These are phyloP conservation scores for Odontamblyopus rebecca DNA, from an alignment of 2,797 vertebrate species.

Conservation along the genomic window DNA sequence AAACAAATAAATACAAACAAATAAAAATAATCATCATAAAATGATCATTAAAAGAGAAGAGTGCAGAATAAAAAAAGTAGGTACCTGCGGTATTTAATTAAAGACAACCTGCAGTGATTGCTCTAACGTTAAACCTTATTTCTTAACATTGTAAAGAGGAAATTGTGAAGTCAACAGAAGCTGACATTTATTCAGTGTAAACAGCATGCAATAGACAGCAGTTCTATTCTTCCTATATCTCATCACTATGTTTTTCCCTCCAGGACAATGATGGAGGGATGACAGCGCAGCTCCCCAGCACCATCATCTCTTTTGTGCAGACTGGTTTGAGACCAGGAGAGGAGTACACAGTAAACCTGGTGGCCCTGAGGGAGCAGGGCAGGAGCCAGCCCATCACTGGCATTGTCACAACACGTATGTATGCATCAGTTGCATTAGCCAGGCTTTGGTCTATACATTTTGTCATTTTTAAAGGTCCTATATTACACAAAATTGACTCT, in stretches of 20 bases:
- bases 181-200: constrained; percentile 24
- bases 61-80: no score
- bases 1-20: no score
- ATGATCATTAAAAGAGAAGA: no score
- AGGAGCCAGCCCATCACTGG: constrained; percentile 88
- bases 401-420: constrained; percentile 85
- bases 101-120: neutral
- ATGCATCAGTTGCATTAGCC: constrained; percentile 28
- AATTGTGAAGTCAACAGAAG: neutral
- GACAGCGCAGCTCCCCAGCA: constrained; percentile 94
- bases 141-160: neutral
- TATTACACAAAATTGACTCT: no score
- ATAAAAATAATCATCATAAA: no score
- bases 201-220: neutral
- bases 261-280: constrained; percentile 97
- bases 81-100: neutral
- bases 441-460: neutral
- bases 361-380: constrained; percentile 91
- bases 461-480: neutral
- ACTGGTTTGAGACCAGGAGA: constrained; percentile 93
- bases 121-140: neutral
- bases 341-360: constrained; percentile 91
- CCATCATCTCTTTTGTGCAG: constrained; percentile 93
- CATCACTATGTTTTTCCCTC: constrained; percentile 2
- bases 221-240: neutral